phyloP scores from a whole-genome alignment of 2,888 invertebrate genomes.

The Steromphala cineraria region DNA sequence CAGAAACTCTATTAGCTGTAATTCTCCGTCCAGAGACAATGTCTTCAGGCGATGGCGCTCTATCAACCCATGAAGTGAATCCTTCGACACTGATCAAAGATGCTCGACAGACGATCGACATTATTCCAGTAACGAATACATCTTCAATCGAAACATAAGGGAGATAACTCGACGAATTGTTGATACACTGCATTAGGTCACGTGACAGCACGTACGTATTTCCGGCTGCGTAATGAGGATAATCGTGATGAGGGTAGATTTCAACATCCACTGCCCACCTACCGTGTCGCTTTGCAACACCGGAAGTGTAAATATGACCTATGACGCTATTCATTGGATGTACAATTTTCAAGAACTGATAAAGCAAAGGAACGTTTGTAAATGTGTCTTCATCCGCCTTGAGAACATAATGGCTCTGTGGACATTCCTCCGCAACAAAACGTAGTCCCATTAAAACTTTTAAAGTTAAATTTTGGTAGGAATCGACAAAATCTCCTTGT shows the following conservation, averaged over 20 bases:
- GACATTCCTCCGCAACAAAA: constrained; percentile 6
- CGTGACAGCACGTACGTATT: constrained; percentile 4
- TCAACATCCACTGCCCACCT: neutral
- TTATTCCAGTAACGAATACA: neutral
- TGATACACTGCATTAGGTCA: neutral
- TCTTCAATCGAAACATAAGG: constrained; percentile 7
- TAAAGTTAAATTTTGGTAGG: constrained; percentile 20
- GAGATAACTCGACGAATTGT: neutral
- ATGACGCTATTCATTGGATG: neutral
- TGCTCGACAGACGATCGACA: neutral
- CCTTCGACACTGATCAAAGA: neutral
- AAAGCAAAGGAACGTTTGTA: constrained; percentile 15
- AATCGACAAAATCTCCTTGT: constrained; percentile 23
- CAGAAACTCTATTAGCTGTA: neutral
- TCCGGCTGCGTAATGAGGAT: neutral
- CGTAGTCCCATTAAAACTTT: constrained; percentile 21
- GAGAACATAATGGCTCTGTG: constrained; percentile 10
- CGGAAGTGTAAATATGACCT: neutral
- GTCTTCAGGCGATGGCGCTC: neutral
- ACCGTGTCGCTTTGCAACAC: neutral
- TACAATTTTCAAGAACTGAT: neutral
- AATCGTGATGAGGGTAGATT: neutral
- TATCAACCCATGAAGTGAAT: neutral
- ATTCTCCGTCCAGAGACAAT: neutral
- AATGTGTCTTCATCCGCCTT: constrained; percentile 29